Evolutionary conservation across 2,113 vertebrate species (phyloP), one percentile per base, ranked within the genome.

Genomic region (Anas platyrhynchos): DNA sequence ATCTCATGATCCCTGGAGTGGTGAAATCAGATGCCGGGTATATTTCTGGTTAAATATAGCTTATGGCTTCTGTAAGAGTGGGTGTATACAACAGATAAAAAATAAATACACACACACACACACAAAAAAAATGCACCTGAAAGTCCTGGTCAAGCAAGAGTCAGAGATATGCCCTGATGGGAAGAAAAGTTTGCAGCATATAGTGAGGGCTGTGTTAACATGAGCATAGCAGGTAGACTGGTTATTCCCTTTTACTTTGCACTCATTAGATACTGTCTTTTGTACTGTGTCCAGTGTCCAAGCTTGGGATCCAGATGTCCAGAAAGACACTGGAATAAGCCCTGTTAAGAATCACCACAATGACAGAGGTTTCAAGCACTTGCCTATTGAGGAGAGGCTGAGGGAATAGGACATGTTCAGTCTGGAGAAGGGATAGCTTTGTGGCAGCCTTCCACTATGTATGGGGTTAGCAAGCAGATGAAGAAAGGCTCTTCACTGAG

Each of bases 21-120:
- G 23, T 85, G 54, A 77, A 89, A 89, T 82, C 58, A 82, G 79
- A 43, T 52, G 27, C 43, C 88, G 43, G 41, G 41, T 91, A 38
- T 16, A 46, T 75, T 84, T 75, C 62, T 59, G n/a, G 38, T 52
- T 17, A 74, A 65, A 63, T 50, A 72, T 3, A 67, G 17, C 17
- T 68, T 68, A 55, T 13, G 22, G 34, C 46, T 90, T 61, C 20
- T 73, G 54, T 13, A 73, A 48, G 36, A 78, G 46, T 61, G 26
- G 59, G 38, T 0, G 1, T 22, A 16, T 55, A 16, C 14, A 72
- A 20, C 16, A 66, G 66, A 76, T 8, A 11, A 36, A 34, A 52
- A 32, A n/a, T 21, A 48, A 48, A 11, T 48, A 22, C 46, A 48
- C 46, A 48, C 46, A 48, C 12, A 13, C 41, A 41, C n/a, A 41